A percentile compares a stretch with the other conserved stretches of the same genome.
Conservation (phyloP, 1,140 invertebrate species). For the Hermetia illucens region DNA sequence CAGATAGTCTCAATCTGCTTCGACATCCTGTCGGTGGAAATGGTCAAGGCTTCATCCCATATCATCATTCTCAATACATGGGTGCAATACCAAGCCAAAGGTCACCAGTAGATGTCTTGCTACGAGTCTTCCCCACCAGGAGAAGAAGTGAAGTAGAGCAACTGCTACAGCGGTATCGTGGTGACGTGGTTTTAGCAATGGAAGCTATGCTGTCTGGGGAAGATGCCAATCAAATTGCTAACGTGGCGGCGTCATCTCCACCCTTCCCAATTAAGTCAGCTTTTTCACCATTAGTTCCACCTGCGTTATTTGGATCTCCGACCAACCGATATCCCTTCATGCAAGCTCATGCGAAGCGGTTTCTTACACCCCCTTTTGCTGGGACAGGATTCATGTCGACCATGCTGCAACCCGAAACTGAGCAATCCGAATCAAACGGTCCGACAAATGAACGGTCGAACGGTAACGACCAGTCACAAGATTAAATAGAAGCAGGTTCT, state of each 20-base stretch:
- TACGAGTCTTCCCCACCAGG: conserved; percentile 70
- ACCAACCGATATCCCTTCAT: conserved; percentile 30
- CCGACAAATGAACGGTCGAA: conserved; percentile 14
- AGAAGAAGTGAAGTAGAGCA: conserved; percentile 71
- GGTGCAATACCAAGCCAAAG: conserved; percentile 33
- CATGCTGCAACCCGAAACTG: conserved; percentile 48
- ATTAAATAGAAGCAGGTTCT: too few species aligned
- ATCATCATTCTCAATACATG: conserved; percentile 33
- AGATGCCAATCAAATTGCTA: conserved; percentile 24
- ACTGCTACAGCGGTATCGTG: conserved; percentile 59
- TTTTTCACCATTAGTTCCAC: conserved; percentile 50
- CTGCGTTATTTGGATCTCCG: conserved; percentile 34
- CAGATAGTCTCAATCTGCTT: conserved; percentile 23
- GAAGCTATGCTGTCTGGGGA: conserved; percentile 66
- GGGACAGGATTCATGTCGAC: conserved; percentile 67
- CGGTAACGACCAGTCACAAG: conserved; percentile 16
- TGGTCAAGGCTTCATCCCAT: conserved; percentile 30
- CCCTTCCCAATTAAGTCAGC: conserved; percentile 47
- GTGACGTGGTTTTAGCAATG: conserved; percentile 81
- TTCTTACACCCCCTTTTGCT: conserved; percentile 62
- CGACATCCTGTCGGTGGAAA: conserved; percentile 18
- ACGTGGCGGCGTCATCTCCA: conserved; percentile 20
- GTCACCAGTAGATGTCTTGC: conserved; percentile 58
- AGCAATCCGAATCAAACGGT: conserved; percentile 26
- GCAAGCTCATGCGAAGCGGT: conserved; percentile 44